phyloP scores from a whole-genome alignment of 2,888 invertebrate genomes.

The Oligia latruncula region DNA sequence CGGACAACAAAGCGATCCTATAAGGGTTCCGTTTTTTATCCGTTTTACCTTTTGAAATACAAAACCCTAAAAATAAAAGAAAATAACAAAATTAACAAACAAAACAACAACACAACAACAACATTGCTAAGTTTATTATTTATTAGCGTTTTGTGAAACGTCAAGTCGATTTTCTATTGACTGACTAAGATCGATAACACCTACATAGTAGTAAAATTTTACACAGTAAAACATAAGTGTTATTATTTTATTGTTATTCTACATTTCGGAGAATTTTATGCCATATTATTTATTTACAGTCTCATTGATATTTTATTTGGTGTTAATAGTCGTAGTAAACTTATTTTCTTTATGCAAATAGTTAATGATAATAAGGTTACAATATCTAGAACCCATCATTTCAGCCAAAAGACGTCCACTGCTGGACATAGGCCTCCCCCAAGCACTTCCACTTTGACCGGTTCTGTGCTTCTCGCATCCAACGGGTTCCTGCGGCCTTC shows the following conservation, averaged over 20 bases:
- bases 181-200: neutral
- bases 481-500: too few relatives aligned
- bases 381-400: neutral
- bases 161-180: neutral
- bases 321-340: neutral
- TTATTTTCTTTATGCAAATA: neutral
- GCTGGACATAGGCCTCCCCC: too few relatives aligned
- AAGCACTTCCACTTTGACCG: too few relatives aligned
- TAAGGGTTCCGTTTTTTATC: too few relatives aligned
- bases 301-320: slow-evolving; percentile 17
- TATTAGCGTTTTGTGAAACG: neutral
- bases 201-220: slow-evolving; percentile 13
- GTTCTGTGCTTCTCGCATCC: too few relatives aligned
- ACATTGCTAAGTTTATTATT: neutral
- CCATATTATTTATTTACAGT: slow-evolving; percentile 7
- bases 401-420: too few relatives aligned
- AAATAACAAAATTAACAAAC: too few relatives aligned
- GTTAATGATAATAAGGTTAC: neutral
- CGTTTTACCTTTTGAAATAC: too few relatives aligned
- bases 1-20: too few relatives aligned
- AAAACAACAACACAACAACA: too few relatives aligned
- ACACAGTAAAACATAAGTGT: neutral
- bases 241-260: slow-evolving; percentile 19
- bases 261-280: slow-evolving; percentile 3
- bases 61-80: too few relatives aligned